Percentiles rank a stretch among this genome's conserved stretches.
These are phyloP conservation scores for Steromphala cineraria DNA, from an alignment of 2,888 invertebrate genomes.

Conservation along the genomic window DNA sequence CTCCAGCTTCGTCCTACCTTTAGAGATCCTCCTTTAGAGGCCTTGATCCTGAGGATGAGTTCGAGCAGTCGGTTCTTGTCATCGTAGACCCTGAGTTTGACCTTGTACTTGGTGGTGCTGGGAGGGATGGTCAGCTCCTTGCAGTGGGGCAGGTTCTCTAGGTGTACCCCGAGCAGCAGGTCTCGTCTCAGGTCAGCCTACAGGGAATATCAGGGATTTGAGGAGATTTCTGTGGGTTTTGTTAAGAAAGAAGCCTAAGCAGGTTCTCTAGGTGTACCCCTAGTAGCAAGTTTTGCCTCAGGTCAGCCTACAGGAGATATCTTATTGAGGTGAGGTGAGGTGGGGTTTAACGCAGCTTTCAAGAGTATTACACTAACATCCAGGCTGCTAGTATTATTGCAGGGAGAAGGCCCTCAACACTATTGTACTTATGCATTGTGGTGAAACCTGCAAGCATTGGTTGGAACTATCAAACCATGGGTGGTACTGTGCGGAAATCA, in stretches of 20 bases:
- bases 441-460: too few relatives aligned
- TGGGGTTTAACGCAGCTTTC: too few relatives aligned
- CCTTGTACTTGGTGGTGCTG: conserved; percentile 78
- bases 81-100: conserved; percentile 86
- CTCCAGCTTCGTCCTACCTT: too few relatives aligned
- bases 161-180: conserved; percentile 83
- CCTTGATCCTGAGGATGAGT: conserved; percentile 82
- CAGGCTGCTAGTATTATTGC: too few relatives aligned
- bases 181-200: conserved; percentile 85
- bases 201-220: not conserved
- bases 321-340: too few relatives aligned
- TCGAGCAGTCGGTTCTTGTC: conserved; percentile 83
- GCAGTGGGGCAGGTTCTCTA: conserved; percentile 89
- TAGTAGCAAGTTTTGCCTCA: conserved; percentile 83
- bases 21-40: conserved; percentile 80
- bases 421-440: too few relatives aligned
- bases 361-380: too few relatives aligned
- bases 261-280: conserved; percentile 90
- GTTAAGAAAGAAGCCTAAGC: conserved; percentile 57
- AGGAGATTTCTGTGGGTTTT: too few relatives aligned
- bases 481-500: too few relatives aligned
- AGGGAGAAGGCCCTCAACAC: too few relatives aligned
- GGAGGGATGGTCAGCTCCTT: conserved; percentile 80
- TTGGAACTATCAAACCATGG: too few relatives aligned
- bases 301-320: conserved; percentile 79